These are phyloP conservation scores for Hyles lineata DNA, from an alignment of 2,888 invertebrate genomes.

Conservation along the genomic window DNA sequence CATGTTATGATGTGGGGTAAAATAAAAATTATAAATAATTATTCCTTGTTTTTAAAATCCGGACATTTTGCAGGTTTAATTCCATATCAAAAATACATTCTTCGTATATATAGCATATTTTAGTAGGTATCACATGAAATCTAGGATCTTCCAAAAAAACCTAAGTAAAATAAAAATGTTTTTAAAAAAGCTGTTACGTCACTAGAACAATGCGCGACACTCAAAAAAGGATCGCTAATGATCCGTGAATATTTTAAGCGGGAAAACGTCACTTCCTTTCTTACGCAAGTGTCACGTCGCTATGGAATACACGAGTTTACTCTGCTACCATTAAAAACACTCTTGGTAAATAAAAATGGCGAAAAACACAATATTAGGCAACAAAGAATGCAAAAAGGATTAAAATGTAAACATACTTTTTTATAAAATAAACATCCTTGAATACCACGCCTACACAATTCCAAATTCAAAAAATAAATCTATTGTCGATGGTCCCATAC, in stretches of 20 bases:
- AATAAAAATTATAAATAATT: too few species aligned
- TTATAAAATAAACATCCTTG: constrained; percentile 25
- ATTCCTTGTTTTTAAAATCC: too few species aligned
- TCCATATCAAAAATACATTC: too few species aligned
- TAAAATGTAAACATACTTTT: constrained; percentile 12
- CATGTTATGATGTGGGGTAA: too few species aligned
- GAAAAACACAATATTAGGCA: neutral
- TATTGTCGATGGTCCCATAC: constrained; percentile 41
- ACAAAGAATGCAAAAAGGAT: constrained; percentile 18
- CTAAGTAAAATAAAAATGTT: neutral
- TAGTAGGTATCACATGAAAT: neutral
- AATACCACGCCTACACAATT: constrained; percentile 43
- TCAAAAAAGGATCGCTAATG: neutral
- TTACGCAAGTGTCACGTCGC: neutral
- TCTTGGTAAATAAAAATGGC: neutral
- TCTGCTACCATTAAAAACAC: neutral
- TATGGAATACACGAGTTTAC: neutral
- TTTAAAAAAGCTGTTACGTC: neutral
- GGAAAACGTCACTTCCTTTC: neutral
- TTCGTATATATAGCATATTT: too few species aligned
- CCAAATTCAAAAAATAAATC: constrained; percentile 36
- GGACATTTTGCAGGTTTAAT: too few species aligned
- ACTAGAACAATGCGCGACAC: neutral
- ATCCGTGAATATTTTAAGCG: constrained; percentile 1
- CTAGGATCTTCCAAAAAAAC: neutral